Conservation (phyloP, 1,140 invertebrate genomes). For the Drosophila teissieri region DNA sequence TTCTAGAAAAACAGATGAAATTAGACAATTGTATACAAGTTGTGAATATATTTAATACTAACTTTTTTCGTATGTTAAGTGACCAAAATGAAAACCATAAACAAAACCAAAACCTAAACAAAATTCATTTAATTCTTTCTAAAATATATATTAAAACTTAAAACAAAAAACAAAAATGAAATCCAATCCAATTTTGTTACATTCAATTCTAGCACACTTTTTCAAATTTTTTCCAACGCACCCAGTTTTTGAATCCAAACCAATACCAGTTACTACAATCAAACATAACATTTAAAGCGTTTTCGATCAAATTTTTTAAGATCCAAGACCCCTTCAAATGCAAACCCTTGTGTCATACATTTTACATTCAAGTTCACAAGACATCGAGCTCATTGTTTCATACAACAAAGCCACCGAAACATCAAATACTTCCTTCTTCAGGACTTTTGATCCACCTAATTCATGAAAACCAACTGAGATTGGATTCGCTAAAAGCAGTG, state of each 20-base stretch:
- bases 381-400: constrained; percentile 50
- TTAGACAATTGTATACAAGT: constrained; percentile 48
- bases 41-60: constrained; percentile 55
- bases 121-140: constrained; percentile 68
- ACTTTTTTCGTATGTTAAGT: constrained; percentile 38
- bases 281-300: constrained; percentile 38
- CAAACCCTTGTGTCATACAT: constrained; percentile 40
- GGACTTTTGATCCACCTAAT: constrained; percentile 2
- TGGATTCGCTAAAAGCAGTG: constrained; percentile 9
- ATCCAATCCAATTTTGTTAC: constrained; percentile 65
- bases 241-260: constrained; percentile 78
- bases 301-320: constrained; percentile 61
- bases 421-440: constrained; percentile 28
- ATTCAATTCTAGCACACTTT: constrained; percentile 80
- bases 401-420: constrained; percentile 36
- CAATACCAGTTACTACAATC: constrained; percentile 37
- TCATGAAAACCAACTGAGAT: constrained; percentile 10
- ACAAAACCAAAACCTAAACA: constrained; percentile 60
- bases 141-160: constrained; percentile 49
- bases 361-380: constrained; percentile 22
- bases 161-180: constrained; percentile 46
- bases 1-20: constrained; percentile 18
- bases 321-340: constrained; percentile 45
- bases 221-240: constrained; percentile 78
- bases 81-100: constrained; percentile 49